Evolutionary conservation across 1,140 invertebrate species (phyloP).

Genomic region (Dryas iulia): DNA sequence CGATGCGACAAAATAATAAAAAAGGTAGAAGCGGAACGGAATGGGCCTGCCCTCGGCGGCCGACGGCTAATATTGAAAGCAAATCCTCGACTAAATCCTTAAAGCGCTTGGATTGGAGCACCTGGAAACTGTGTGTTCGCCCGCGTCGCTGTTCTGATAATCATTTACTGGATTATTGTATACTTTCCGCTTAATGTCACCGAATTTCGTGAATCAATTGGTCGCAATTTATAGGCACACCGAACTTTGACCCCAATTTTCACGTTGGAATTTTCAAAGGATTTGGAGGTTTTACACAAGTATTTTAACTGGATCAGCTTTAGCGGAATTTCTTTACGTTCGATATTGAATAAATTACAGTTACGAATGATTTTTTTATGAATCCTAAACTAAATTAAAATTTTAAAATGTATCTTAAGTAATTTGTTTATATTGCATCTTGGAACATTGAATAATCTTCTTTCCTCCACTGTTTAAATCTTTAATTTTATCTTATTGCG

Average conservation of each 20-base stretch:
- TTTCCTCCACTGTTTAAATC: no score
- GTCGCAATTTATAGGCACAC: conserved; percentile 60
- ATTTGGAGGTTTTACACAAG: conserved; percentile 42
- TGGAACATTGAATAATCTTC: no score
- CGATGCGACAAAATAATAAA: conserved; percentile 81
- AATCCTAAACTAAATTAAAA: no score
- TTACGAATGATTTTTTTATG: no score
- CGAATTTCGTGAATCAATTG: conserved; percentile 70
- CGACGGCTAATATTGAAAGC: conserved; percentile 81
- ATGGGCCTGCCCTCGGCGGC: conserved; percentile 66
- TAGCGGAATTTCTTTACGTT: conserved; percentile 25
- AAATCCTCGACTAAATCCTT: conserved; percentile 81
- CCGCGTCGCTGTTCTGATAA: conserved; percentile 58
- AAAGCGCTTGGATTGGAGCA: conserved; percentile 78
- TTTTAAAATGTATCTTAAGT: no score
- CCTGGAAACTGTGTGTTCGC: conserved; percentile 76
- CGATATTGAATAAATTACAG: conserved; percentile 16
- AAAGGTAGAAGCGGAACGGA: conserved; percentile 75
- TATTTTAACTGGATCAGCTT: conserved; percentile 36
- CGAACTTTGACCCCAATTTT: conserved; percentile 51
- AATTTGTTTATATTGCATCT: no score
- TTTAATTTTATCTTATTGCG: no score
- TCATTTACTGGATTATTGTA: conserved; percentile 76
- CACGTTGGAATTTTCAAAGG: conserved; percentile 50
- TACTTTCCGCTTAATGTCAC: conserved; percentile 73